Percentiles rank a stretch among this genome's conserved stretches.
Conservation (phyloP, 2,113 vertebrate genomes). For the Eidolon helvum region DNA sequence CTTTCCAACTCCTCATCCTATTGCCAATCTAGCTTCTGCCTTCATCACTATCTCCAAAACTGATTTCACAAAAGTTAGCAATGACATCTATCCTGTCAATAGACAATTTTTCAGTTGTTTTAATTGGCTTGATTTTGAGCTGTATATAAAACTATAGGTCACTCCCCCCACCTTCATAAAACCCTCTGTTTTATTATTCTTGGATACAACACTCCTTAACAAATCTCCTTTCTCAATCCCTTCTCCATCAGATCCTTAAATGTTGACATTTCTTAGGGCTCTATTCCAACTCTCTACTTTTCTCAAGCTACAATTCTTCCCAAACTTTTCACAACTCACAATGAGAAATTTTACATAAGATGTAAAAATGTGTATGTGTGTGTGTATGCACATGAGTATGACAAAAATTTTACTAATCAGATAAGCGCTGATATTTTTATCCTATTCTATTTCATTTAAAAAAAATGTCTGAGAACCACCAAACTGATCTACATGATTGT, state of each 20-base stretch:
- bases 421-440: not conserved
- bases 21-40: not conserved
- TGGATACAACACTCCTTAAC: not conserved
- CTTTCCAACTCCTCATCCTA: not conserved
- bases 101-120: not conserved
- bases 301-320: not conserved
- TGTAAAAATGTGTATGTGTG: not conserved
- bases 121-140: not conserved
- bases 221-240: not conserved
- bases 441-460: not conserved
- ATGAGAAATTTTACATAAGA: not conserved
- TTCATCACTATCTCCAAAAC: not conserved
- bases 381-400: not conserved
- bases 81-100: not conserved
- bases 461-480: not conserved
- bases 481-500: not conserved
- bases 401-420: not conserved
- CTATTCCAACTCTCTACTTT: not conserved
- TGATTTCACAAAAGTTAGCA: not conserved
- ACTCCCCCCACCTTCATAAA: not conserved
- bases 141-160: not conserved
- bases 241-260: not conserved
- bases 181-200: not conserved
- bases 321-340: not conserved
- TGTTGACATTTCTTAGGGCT: not conserved